Percentiles rank a stretch among this genome's conserved stretches.
phyloP scores from a whole-genome alignment of 2,797 vertebrate genomes.

The Parauchenoglanis punctatus region DNA sequence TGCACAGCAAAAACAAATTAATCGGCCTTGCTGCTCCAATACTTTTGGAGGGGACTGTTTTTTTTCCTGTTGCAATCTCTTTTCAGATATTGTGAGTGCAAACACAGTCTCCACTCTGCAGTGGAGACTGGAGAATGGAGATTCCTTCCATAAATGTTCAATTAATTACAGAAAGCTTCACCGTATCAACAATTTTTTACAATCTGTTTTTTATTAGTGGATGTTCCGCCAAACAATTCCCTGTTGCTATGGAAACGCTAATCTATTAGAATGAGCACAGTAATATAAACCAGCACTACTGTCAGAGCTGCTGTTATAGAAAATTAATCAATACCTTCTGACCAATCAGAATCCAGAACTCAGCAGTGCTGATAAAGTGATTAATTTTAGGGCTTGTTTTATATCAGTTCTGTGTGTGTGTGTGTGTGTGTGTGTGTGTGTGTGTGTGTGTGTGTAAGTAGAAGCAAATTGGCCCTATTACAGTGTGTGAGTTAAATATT shows the following conservation, averaged over 20 bases:
- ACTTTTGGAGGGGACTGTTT: no score
- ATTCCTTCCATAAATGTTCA: neutral
- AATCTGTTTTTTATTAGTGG: neutral
- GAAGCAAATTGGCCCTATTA: neutral
- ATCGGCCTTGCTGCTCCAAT: no score
- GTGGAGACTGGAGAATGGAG: neutral
- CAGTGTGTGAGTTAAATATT: slow-evolving; percentile 1
- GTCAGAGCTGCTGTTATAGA: neutral
- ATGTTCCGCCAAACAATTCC: neutral
- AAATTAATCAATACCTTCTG: neutral
- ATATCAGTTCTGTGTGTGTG: neutral
- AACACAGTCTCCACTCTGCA: neutral
- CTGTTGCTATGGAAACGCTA: neutral
- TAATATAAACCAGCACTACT: neutral
- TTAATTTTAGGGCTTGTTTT: neutral
- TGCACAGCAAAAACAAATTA: no score
- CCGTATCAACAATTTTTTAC: neutral
- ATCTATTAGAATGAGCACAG: neutral
- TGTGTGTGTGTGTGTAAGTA: neutral
- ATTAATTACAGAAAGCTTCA: neutral
- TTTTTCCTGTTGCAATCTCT: no score
- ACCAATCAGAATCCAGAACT: neutral
- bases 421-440: slow-evolving; percentile 17
- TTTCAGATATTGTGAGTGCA: neutral
- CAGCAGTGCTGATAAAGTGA: neutral